Evolutionary conservation across 2,113 vertebrate species (phyloP).

Genomic region (Sciurus niger): DNA sequence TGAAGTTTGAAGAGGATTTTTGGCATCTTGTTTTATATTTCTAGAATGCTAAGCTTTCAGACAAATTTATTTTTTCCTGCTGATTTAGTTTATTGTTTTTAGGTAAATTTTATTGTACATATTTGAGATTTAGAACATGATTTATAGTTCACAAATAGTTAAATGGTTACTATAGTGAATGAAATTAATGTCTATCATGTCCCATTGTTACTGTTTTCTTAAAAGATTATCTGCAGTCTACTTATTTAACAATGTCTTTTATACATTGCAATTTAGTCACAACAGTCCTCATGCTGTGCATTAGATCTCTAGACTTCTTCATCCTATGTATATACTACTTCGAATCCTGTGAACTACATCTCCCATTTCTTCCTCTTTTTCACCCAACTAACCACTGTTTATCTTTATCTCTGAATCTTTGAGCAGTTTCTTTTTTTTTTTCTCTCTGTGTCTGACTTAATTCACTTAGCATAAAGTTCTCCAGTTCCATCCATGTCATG

Average conservation of each 20-base stretch:
- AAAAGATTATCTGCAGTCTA: background rate
- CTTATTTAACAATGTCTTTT: background rate
- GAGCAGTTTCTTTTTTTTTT: background rate
- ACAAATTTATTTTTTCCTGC: background rate
- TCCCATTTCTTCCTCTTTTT: background rate
- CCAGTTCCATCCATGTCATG: no score
- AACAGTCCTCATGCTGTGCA: background rate
- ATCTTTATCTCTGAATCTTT: background rate
- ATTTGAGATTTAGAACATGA: background rate
- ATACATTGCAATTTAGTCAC: background rate
- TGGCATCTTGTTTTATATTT: slow-evolving; percentile 17
- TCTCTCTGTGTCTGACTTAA: no score
- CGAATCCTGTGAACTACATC: background rate
- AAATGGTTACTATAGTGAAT: background rate
- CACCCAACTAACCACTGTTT: background rate
- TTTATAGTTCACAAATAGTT: background rate
- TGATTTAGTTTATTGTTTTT: background rate
- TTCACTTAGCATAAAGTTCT: no score
- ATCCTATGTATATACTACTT: no score
- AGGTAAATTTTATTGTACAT: background rate
- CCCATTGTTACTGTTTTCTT: background rate
- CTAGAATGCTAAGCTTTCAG: slow-evolving; percentile 29
- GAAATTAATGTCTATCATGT: background rate
- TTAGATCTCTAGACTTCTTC: no score
- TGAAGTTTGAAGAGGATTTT: slow-evolving; percentile 47